Percentiles rank a stretch among this genome's conserved stretches.
Conservation (phyloP, 2,113 vertebrate species). For the Syngnathus scovelli region DNA sequence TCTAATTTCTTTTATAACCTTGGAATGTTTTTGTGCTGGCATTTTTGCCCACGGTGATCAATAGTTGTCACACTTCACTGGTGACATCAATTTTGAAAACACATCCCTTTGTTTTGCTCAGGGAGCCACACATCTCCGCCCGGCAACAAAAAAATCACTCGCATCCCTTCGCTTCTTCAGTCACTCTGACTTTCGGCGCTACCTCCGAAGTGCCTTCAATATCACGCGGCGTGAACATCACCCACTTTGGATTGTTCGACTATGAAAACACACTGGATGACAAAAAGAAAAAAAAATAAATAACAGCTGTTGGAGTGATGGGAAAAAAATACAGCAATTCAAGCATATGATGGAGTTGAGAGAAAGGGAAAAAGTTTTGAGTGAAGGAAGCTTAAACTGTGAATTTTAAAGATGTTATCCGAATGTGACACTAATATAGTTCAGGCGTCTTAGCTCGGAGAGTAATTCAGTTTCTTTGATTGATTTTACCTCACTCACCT, state of each 20-base stretch:
- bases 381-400: not conserved
- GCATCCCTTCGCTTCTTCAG: conserved; percentile 55
- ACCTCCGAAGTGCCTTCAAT: conserved; percentile 58
- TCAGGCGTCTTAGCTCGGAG: conserved; percentile 33
- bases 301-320: conserved; percentile 41
- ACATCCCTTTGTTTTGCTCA: conserved; percentile 60
- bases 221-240: conserved; percentile 64
- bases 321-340: conserved; percentile 20
- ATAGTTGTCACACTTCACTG: conserved; percentile 64
- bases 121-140: conserved; percentile 47
- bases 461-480: conserved; percentile 35
- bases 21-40: conserved; percentile 27
- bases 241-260: conserved; percentile 59
- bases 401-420: not conserved
- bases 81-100: conserved; percentile 57
- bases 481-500: conserved; percentile 21
- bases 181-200: conserved; percentile 36
- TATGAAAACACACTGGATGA: conserved; percentile 49
- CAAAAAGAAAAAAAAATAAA: conserved; percentile 27
- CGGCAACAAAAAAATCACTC: conserved; percentile 55
- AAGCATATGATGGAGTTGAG: not conserved
- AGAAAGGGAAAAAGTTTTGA: not conserved
- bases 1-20: conserved; percentile 51
- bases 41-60: conserved; percentile 63
- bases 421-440: not conserved